Base-by-base conservation (phyloP, 1,140 invertebrate species). In the Coenobita brevimanus region DNA sequence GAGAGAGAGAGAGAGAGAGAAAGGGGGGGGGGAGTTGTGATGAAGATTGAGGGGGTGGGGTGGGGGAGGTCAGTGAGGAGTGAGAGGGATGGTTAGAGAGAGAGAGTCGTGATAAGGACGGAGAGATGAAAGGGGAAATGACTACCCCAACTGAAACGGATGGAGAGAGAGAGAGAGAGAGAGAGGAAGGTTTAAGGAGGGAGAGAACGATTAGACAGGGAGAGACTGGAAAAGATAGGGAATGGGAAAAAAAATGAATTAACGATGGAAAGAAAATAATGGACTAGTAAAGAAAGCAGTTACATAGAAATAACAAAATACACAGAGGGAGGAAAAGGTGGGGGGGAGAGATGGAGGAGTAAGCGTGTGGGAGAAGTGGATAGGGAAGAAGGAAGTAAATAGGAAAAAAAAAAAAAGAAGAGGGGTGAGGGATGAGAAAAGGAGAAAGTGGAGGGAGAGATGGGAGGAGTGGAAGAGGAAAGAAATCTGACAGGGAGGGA, bases 291-390 rank as follows among this genome's bases (percentile, higher is more conserved):
- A 27, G n/a, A 24, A 50, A 33, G n/a, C 15, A 46, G 75, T 3
- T 36, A 46, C 38, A 54, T 36, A 78, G 75, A 78, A n/a, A 78
- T 36, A 78, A 43, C 21, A n/a, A 46, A 30, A 50, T 36, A 50
- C 38, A 21, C 38, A 27, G 75, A 78, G 41, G 30, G 80, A 46
- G 62, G 46, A 27, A 50, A 24, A 69, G 27, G 46, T 33, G 21
- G n/a, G 27, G 60, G 43, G 17, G 24, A 30, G 27, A n/a, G 17
- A 24, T 41, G 33, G 41, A n/a, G 43, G 60, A 67, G 33, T n/a
- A 1, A 43, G 33, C 1, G 57, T 62, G 27, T 4, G 43, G 21
- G n/a, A 78, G 75, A 43, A 36, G 33, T 27, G 41, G 43, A 27
- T 15, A 10, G 43, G 24, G 43, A 46, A 36, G 13, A 54, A 30